A percentile compares a stretch with the other conserved stretches of the same genome.
Evolutionary conservation across 1,140 invertebrate species (phyloP).

Genomic region (Anoplolepis gracilipes): DNA sequence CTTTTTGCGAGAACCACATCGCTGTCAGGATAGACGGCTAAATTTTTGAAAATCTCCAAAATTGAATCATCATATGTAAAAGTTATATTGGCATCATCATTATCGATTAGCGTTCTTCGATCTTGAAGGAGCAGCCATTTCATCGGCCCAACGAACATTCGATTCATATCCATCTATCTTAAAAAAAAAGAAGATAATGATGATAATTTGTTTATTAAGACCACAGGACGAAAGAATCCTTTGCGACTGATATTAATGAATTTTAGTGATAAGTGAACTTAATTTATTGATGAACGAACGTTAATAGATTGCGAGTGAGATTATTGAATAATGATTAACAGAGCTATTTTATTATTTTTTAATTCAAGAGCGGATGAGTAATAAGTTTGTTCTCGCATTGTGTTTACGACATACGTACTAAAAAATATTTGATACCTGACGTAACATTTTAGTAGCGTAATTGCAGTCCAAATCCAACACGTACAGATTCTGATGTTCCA

Average conservation of each 20-base stretch:
- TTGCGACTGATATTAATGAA: not conserved
- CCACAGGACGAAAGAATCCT: not conserved
- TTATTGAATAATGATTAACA: not conserved
- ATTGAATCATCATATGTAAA: not conserved
- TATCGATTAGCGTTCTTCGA: conserved; percentile 22
- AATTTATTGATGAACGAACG: not conserved
- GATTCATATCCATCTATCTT: conserved; percentile 66
- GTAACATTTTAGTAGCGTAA: conserved; percentile 44
- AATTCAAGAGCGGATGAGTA: too few species aligned
- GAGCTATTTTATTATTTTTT: too few species aligned
- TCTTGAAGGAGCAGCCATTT: conserved; percentile 79
- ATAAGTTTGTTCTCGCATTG: not conserved
- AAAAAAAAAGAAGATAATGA: not conserved
- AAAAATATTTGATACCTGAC: conserved; percentile 18
- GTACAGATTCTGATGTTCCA: conserved; percentile 62
- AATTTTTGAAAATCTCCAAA: conserved; percentile 49
- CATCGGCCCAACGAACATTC: conserved; percentile 71
- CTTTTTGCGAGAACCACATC: conserved; percentile 70
- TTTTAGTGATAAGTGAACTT: not conserved
- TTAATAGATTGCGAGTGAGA: not conserved
- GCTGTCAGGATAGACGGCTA: conserved; percentile 76
- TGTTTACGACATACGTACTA: not conserved
- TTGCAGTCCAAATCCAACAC: conserved; percentile 65
- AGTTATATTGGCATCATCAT: not conserved
- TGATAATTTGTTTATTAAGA: not conserved